Base-by-base conservation (phyloP, 2,888 invertebrate species). In the Hirtodrosophila trivittata region DNA sequence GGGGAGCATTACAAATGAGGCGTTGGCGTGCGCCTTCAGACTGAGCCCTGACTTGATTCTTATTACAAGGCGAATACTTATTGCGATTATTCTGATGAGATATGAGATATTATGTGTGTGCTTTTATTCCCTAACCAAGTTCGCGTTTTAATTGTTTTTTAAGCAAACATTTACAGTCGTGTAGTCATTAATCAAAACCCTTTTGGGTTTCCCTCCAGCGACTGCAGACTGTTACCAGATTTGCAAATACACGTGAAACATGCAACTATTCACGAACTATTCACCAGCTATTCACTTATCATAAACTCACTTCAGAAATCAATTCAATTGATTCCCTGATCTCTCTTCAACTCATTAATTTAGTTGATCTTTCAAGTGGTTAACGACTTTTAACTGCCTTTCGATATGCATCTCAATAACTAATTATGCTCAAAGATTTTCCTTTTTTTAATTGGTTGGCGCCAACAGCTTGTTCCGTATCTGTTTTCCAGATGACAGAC, bases 1-100 rank as follows among this genome's bases (percentile, higher is more conserved):
- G 21, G 47, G 59, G 63, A 70, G 66, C 75, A 77, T 88, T 88
- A 88, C 88, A 88, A 87, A 87, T 87, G 87, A 74, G 84, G 63
- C 71, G 74, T 87, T 87, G 80, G 88, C 88, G 87, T 87, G 87
- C 75, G 52, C 39, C 59, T 37, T 8, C 26, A 38, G 41, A 9
- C 42, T 28, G 13, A 42, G 43, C 26, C 41, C 12, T 21, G 37
- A 16, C 68, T 32, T 38, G 56, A 62, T 56, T 43, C 38, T 47
- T 30, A 46, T 46, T 33, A 51, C 52, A 39, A 42, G n/a, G n/a
- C n/a, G n/a, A n/a, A n/a, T n/a, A n/a, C n/a, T n/a, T n/a, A n/a
- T n/a, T n/a, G n/a, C 46, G 25, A 54, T 66, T 57, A 67, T 66
- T 39, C 57, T 57, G 43, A 57, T 55, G 32, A 37, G 18, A 21